These are phyloP conservation scores for Drosophila kuntzei DNA, from an alignment of 2,888 invertebrate genomes.

Conservation along the genomic window DNA sequence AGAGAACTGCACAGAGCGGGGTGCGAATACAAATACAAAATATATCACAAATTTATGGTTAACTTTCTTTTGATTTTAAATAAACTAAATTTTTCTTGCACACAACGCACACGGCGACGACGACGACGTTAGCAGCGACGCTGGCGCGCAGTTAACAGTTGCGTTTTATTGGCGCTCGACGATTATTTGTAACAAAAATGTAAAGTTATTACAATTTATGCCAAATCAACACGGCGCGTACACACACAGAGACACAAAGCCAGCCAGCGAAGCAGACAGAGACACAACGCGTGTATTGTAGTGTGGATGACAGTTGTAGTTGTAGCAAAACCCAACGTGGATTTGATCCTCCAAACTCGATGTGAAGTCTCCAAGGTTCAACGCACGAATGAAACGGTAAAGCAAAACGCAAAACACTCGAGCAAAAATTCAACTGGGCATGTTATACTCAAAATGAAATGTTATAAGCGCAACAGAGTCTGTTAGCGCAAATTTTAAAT, in stretches of 20 bases:
- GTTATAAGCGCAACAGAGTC: conserved; percentile 34
- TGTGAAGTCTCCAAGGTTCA: conserved; percentile 85
- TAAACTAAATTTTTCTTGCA: conserved; percentile 57
- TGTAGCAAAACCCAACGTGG: conserved; percentile 81
- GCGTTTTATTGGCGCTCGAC: conserved; percentile 50
- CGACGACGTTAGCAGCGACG: conserved; percentile 50
- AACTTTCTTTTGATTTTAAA: conserved; percentile 57
- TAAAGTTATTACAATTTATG: conserved; percentile 53
- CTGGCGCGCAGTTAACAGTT: conserved; percentile 53
- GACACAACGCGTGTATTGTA: conserved; percentile 64
- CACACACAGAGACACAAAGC: conserved; percentile 59
- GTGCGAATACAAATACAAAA: conserved; percentile 55
- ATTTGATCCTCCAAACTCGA: conserved; percentile 85
- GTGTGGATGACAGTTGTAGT: conserved; percentile 68
- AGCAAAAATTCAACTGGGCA: conserved; percentile 58
- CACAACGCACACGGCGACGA: conserved; percentile 59
- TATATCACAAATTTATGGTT: conserved; percentile 74
- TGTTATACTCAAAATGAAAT: conserved; percentile 60
- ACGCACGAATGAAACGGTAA: conserved; percentile 59
- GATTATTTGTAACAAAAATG: conserved; percentile 51
- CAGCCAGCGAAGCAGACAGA: conserved; percentile 55
- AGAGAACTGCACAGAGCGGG: conserved; percentile 68
- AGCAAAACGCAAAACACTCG: conserved; percentile 56
- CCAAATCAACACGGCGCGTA: conserved; percentile 62
- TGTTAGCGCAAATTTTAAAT: conserved; percentile 34